Evolutionary conservation across 2,888 invertebrate genomes (phyloP).

Genomic region (Hydropsyche betteni): DNA sequence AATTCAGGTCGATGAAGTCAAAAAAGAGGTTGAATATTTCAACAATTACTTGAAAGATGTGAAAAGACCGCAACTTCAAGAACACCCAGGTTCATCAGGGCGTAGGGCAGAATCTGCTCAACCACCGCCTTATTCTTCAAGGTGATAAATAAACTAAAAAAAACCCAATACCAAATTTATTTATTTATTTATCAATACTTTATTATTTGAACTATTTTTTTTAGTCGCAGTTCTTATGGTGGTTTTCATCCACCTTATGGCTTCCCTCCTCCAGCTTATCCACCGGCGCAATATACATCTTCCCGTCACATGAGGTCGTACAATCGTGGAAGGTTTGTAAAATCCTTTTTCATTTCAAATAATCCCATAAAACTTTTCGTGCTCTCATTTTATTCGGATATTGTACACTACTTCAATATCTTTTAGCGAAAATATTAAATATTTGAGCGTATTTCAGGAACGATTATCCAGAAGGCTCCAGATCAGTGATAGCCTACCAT

Average conservation of each 20-base stretch:
- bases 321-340: conserved; percentile 50
- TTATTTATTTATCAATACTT: conserved; percentile 3
- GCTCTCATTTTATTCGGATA: neutral
- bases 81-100: conserved; percentile 71
- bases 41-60: conserved; percentile 96
- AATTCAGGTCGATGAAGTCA: conserved; percentile 85
- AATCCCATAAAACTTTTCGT: neutral
- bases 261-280: conserved; percentile 48
- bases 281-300: conserved; percentile 45
- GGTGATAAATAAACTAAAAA: conserved; percentile 33
- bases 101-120: conserved; percentile 53
- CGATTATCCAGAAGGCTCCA: conserved; percentile 73
- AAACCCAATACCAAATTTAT: neutral
- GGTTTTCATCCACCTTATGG: conserved; percentile 54
- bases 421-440: neutral
- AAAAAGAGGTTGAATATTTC: conserved; percentile 96
- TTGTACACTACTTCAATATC: neutral
- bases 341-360: too few species aligned
- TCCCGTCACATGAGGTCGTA: conserved; percentile 49
- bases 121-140: conserved; percentile 52
- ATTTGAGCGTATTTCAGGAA: conserved; percentile 64
- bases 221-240: conserved; percentile 56
- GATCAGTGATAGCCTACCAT: conserved; percentile 87
- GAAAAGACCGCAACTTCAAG: conserved; percentile 92
- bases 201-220: too few species aligned